These are phyloP conservation scores for Chloroclystis v-ata DNA, from an alignment of 2,888 invertebrate species.

Conservation along the genomic window DNA sequence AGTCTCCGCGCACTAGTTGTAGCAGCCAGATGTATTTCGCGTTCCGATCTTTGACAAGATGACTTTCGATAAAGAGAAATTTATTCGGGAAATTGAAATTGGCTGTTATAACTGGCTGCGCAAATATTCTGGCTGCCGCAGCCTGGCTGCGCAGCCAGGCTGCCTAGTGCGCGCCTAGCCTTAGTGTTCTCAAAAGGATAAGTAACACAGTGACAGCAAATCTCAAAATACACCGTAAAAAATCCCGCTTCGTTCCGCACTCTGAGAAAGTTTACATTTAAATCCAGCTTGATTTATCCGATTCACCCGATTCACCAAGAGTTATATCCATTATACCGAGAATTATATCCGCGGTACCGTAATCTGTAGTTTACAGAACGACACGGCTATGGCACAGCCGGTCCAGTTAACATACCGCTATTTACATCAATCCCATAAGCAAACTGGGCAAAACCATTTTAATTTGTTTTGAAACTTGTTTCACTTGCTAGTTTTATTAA, in stretches of 20 bases:
- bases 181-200: too few relatives aligned
- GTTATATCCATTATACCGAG: constrained; percentile 8
- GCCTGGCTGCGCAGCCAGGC: too few relatives aligned
- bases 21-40: too few relatives aligned
- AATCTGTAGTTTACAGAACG: constrained; percentile 48
- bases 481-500: not conserved
- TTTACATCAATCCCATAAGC: constrained; percentile 68
- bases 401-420: constrained; percentile 76
- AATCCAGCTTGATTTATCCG: constrained; percentile 1
- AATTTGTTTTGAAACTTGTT: constrained; percentile 18
- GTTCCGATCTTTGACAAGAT: too few relatives aligned
- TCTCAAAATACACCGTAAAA: not conserved
- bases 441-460: constrained; percentile 38
- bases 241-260: not conserved
- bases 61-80: too few relatives aligned
- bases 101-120: too few relatives aligned
- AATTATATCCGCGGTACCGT: constrained; percentile 25
- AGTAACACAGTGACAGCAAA: too few relatives aligned
- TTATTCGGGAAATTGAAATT: too few relatives aligned
- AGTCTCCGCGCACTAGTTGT: too few relatives aligned
- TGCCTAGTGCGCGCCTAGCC: too few relatives aligned
- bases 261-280: not conserved
- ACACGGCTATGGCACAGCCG: constrained; percentile 54
- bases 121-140: too few relatives aligned
- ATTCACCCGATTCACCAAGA: constrained; percentile 4